Conservation (phyloP, 2,888 invertebrate species). For the Aleiodes testaceus region DNA sequence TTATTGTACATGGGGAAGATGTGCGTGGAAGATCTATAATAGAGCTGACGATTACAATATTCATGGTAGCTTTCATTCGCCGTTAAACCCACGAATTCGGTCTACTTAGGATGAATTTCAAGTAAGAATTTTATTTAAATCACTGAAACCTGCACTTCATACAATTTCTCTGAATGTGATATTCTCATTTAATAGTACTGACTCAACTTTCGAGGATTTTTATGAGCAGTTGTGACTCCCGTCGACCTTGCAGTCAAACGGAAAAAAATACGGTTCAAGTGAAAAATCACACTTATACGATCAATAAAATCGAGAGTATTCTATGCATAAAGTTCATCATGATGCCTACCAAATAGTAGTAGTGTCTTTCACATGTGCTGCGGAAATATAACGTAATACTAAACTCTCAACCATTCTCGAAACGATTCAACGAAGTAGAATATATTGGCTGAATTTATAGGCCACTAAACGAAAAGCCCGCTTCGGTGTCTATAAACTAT, state of each 20-base stretch:
- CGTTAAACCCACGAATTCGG: slow-evolving; percentile 10
- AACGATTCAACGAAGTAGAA: slow-evolving; percentile 55
- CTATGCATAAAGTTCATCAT: slow-evolving; percentile 27
- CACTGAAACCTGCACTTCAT: not conserved
- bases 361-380: slow-evolving; percentile 11
- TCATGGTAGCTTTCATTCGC: slow-evolving; percentile 31
- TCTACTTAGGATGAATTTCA: not conserved
- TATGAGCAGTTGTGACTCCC: too few relatives aligned
- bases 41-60: slow-evolving; percentile 15
- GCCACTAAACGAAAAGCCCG: slow-evolving; percentile 62
- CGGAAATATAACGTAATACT: slow-evolving; percentile 37
- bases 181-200: too few relatives aligned
- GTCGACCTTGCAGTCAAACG: too few relatives aligned
- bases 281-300: slow-evolving; percentile 16
- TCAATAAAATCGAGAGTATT: slow-evolving; percentile 28
- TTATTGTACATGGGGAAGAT: slow-evolving; percentile 38
- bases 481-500: slow-evolving; percentile 64
- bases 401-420: slow-evolving; percentile 48
- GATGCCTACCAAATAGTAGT: slow-evolving; percentile 9
- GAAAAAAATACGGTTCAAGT: not conserved
- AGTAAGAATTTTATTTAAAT: slow-evolving; percentile 26
- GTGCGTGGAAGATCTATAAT: slow-evolving; percentile 36
- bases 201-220: too few relatives aligned
- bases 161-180: too few relatives aligned
- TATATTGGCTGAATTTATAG: slow-evolving; percentile 62